Evolutionary conservation across 1,140 invertebrate genomes (phyloP).

Genomic region (Belonocnema kinseyi): DNA sequence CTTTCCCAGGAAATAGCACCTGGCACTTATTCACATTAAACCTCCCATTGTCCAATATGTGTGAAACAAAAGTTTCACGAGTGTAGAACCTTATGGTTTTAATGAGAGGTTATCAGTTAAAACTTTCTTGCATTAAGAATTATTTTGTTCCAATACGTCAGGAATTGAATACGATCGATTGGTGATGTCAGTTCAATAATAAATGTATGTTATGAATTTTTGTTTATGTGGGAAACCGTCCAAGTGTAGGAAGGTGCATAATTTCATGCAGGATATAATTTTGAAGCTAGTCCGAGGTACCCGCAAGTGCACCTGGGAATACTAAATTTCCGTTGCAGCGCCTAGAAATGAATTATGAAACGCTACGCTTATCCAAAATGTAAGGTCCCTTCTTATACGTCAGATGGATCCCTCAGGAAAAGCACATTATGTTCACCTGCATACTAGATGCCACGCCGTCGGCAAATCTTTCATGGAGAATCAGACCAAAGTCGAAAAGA

Average conservation of each 20-base stretch:
- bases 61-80: background rate
- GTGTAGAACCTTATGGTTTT: too few species aligned
- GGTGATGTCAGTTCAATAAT: too few species aligned
- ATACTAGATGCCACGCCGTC: conserved; percentile 53
- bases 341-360: conserved; percentile 68
- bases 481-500: conserved; percentile 6
- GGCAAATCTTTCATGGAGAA: conserved; percentile 10
- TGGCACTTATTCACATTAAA: conserved; percentile 5
- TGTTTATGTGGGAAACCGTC: background rate
- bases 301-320: conserved; percentile 57
- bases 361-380: conserved; percentile 54
- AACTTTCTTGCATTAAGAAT: too few species aligned
- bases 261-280: conserved; percentile 58
- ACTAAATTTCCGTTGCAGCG: conserved; percentile 68
- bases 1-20: conserved; percentile 17
- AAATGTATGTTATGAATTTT: too few species aligned
- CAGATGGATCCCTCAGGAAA: conserved; percentile 63
- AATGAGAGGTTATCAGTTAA: too few species aligned
- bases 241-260: conserved; percentile 45
- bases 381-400: conserved; percentile 49
- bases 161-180: too few species aligned
- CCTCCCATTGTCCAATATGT: background rate
- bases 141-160: too few species aligned
- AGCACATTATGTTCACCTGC: conserved; percentile 52
- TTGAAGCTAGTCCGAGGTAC: conserved; percentile 61